Evolutionary conservation across 2,888 invertebrate genomes (phyloP).

Genomic region (Chalcosyrphus nemorum): DNA sequence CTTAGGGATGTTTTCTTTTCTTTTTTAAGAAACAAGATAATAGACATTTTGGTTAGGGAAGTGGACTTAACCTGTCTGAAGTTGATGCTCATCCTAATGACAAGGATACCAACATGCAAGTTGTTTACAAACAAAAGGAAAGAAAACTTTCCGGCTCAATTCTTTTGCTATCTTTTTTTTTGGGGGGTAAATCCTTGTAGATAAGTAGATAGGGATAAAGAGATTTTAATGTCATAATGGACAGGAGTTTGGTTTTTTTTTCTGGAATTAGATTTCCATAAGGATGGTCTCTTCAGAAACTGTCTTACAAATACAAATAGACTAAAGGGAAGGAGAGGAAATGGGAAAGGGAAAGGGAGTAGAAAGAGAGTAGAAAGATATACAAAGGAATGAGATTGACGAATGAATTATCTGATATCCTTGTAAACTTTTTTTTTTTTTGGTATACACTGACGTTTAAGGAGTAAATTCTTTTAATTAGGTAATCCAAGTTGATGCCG

Average conservation of each 20-base stretch:
- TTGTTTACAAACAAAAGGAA: constrained; percentile 1
- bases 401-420: not conserved
- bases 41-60: not conserved
- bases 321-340: not conserved
- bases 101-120: constrained; percentile 11
- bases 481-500: no score
- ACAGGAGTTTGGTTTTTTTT: not conserved
- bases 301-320: not conserved
- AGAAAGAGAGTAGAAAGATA: not conserved
- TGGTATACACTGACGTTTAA: not conserved
- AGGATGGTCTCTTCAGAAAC: not conserved
- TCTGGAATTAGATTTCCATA: not conserved
- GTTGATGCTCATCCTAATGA: constrained; percentile 19
- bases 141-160: not conserved
- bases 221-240: not conserved
- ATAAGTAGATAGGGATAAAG: not conserved
- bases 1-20: not conserved
- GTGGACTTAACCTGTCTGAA: constrained; percentile 16
- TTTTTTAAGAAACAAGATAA: not conserved
- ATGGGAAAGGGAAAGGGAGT: no score
- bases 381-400: not conserved
- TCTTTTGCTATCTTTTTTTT: not conserved
- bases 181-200: not conserved
- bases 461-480: not conserved
- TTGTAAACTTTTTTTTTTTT: not conserved